Base-by-base conservation (phyloP, 2,797 vertebrate genomes). In the Aphelocoma californica region DNA sequence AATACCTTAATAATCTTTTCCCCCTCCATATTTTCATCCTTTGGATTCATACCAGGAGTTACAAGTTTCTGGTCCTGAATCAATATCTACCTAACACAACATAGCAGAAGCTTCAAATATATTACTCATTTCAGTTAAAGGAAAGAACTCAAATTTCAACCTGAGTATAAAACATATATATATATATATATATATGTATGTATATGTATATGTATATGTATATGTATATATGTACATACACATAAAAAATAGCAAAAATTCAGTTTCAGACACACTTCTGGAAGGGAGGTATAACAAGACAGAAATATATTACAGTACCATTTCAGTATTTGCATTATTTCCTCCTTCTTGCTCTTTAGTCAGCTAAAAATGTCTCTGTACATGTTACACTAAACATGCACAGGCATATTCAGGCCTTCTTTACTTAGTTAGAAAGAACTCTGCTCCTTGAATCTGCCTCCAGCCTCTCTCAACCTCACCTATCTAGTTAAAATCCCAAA, bases 141-240 rank as follows among this genome's bases (percentile, higher is more conserved):
- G 28, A 88, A 75, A 67, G 9, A 66, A 75, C 8, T 5, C 21
- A 73, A 66, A 77, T 67, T 82, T 61, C 29, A 44, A 20, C 20
- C 36, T 25, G 24, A 81, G 3, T 58, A 20, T 44, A 61, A 23
- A 71, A 36, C 18, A 40, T 13, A 12, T 45, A 50, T 7, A 3
- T 10, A 24, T 32, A 4, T 9, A 4, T 54, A 4, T 21, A 9
- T 54, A 20, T 54, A 5, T 54, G 12, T 28, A 17, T 12, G 18
- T n/a, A n/a, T n/a, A n/a, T n/a, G n/a, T 13, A 12, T 45, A 50
- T 7, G 3, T 10, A 24, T 32, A 4, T 9, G 2, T 54, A 4
- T 21, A 9, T 54, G 14, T 54, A 5, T 11, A 6, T 29, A 34
- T 6, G 40, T 5, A 40, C 4, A 51, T 9, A 24, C 7, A 31